phyloP scores from a whole-genome alignment of 92 coral and sea anemone species.

The Isaurus tuberculatus region DNA sequence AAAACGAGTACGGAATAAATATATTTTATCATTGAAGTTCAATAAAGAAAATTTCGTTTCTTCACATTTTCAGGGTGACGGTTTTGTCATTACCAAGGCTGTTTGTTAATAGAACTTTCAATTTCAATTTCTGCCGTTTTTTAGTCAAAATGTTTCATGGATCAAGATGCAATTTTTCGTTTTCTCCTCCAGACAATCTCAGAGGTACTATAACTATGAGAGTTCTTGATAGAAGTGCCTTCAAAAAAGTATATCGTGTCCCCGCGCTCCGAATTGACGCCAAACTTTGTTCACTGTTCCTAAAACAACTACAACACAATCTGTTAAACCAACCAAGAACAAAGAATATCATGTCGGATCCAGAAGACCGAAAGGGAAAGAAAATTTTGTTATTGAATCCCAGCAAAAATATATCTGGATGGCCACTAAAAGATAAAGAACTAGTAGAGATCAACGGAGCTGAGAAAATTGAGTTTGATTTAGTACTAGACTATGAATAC shows the following conservation, averaged over 20 bases:
- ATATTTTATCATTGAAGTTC: neutral
- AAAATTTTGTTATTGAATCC: slow-evolving; percentile 83
- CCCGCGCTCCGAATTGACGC: slow-evolving; percentile 92
- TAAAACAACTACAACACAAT: slow-evolving; percentile 71
- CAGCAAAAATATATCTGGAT: slow-evolving; percentile 41
- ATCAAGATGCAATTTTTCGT: neutral
- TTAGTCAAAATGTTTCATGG: slow-evolving; percentile 1
- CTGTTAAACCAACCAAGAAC: slow-evolving; percentile 85
- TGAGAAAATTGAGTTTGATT: slow-evolving; percentile 62
- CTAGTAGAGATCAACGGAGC: slow-evolving; percentile 66
- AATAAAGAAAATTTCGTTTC: too few relatives aligned
- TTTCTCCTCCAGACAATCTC: slow-evolving; percentile 11
- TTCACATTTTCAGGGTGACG: neutral
- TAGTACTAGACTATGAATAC: slow-evolving; percentile 79
- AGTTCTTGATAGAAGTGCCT: slow-evolving; percentile 67
- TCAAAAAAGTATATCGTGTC: slow-evolving; percentile 65
- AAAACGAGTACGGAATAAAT: too few relatives aligned
- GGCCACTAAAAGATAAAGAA: slow-evolving; percentile 63
- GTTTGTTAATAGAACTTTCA: neutral
- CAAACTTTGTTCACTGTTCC: slow-evolving; percentile 80
- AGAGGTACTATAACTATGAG: slow-evolving; percentile 59
- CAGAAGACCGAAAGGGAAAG: slow-evolving; percentile 46
- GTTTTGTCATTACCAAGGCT: neutral
- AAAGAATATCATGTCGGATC: slow-evolving; percentile 82
- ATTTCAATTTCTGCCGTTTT: slow-evolving; percentile 35